These are phyloP conservation scores for Pachypanchax playfairii DNA, from an alignment of 2,113 vertebrate genomes.

Conservation along the genomic window DNA sequence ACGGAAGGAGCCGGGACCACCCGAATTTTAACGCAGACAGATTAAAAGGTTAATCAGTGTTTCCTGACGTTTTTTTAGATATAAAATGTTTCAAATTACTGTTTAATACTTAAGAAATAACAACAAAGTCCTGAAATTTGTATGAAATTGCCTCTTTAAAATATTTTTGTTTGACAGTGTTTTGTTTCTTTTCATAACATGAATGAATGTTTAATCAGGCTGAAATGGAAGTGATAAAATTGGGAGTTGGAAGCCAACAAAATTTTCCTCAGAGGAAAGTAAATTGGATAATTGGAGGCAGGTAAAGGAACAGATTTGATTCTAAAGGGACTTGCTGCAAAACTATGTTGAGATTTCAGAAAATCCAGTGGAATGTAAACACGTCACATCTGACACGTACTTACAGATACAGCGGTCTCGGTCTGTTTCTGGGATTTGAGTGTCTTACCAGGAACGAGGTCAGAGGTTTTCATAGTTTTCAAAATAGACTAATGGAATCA, in stretches of 20 bases:
- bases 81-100: too few species aligned
- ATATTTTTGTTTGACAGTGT: slow-evolving; percentile 1
- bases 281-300: slow-evolving; percentile 25
- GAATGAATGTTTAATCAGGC: slow-evolving; percentile 9
- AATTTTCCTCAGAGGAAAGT: slow-evolving; percentile 17
- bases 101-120: too few species aligned
- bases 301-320: slow-evolving; percentile 26
- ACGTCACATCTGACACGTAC: slow-evolving; percentile 14
- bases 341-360: slow-evolving; percentile 25
- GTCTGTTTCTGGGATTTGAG: slow-evolving; percentile 33
- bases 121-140: too few species aligned
- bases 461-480: slow-evolving; percentile 19
- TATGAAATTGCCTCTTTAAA: too few species aligned
- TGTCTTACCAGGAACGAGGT: slow-evolving; percentile 18
- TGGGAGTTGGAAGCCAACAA: slow-evolving; percentile 21
- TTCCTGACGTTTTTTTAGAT: too few species aligned
- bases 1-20: too few species aligned
- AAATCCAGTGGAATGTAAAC: slow-evolving; percentile 41
- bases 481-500: slow-evolving; percentile 34
- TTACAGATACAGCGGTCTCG: neutral
- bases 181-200: slow-evolving; percentile 17
- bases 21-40: too few species aligned
- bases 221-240: slow-evolving; percentile 16
- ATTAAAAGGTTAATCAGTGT: too few species aligned
- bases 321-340: slow-evolving; percentile 25